These are phyloP conservation scores for Hyposmocoma kahamanoa DNA, from an alignment of 1,140 invertebrate genomes.

Conservation along the genomic window DNA sequence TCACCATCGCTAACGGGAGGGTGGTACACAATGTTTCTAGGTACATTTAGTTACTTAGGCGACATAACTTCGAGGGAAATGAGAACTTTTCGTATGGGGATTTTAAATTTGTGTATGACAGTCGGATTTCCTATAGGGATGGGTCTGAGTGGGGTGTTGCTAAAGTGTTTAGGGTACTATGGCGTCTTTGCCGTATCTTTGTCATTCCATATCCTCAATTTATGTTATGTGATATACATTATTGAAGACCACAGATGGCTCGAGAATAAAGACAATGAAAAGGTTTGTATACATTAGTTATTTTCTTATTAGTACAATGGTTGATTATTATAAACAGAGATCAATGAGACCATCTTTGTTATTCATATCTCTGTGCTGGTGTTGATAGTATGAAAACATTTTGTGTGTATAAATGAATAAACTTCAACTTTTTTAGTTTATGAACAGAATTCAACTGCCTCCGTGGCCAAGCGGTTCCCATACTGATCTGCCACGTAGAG, in stretches of 20 bases:
- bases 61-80: slow-evolving; percentile 87
- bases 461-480: too few relatives aligned
- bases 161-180: slow-evolving; percentile 57
- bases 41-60: slow-evolving; percentile 89
- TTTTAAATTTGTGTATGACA: slow-evolving; percentile 87
- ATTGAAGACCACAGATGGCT: slow-evolving; percentile 63
- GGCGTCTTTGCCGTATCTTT: slow-evolving; percentile 62
- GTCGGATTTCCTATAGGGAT: slow-evolving; percentile 66
- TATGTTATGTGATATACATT: slow-evolving; percentile 52
- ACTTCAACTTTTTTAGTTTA: too few relatives aligned
- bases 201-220: slow-evolving; percentile 50
- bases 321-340: neutral
- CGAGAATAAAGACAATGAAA: slow-evolving; percentile 42
- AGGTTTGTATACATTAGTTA: slow-evolving; percentile 30
- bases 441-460: too few relatives aligned
- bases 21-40: slow-evolving; percentile 91
- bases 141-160: slow-evolving; percentile 60
- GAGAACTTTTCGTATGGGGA: slow-evolving; percentile 86
- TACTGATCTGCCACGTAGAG: too few relatives aligned
- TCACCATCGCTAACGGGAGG: slow-evolving; percentile 86
- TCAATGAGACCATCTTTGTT: too few relatives aligned
- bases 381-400: too few relatives aligned
- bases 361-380: too few relatives aligned
- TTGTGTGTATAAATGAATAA: too few relatives aligned
- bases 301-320: neutral